A percentile compares a stretch with the other conserved stretches of the same genome.
These are phyloP conservation scores for Cryptosula pallasiana DNA, from an alignment of 2,888 invertebrate species.

Conservation along the genomic window DNA sequence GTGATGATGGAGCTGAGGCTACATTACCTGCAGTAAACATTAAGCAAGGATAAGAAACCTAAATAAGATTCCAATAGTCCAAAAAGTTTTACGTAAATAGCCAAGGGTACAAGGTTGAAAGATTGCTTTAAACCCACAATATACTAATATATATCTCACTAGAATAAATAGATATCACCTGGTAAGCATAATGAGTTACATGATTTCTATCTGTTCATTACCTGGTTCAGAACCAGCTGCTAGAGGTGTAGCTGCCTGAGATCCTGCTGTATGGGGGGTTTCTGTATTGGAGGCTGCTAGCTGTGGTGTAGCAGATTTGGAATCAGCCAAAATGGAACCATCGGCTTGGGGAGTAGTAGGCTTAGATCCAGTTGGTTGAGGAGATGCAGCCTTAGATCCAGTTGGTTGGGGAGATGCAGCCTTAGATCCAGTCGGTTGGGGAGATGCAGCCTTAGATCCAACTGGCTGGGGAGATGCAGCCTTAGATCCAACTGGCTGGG, in stretches of 20 bases:
- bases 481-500: background rate
- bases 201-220: background rate
- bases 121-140: too few relatives aligned
- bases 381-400: background rate
- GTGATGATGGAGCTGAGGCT: background rate
- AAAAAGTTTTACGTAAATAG: too few relatives aligned
- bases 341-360: background rate
- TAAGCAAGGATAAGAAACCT: too few relatives aligned
- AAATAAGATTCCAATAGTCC: too few relatives aligned
- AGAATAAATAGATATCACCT: too few relatives aligned
- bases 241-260: background rate
- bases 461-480: background rate
- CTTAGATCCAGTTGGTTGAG: background rate
- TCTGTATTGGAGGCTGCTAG: background rate
- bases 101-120: too few relatives aligned
- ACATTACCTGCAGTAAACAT: too few relatives aligned
- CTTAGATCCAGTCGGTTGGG: background rate
- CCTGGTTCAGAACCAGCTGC: background rate
- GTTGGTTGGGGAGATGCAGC: background rate
- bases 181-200: too few relatives aligned
- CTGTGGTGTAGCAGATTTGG: conserved; percentile 8
- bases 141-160: too few relatives aligned
- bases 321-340: background rate
- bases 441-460: background rate
- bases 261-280: background rate